phyloP scores from a whole-genome alignment of 2,113 vertebrate genomes.

The Xiphophorus hellerii region DNA sequence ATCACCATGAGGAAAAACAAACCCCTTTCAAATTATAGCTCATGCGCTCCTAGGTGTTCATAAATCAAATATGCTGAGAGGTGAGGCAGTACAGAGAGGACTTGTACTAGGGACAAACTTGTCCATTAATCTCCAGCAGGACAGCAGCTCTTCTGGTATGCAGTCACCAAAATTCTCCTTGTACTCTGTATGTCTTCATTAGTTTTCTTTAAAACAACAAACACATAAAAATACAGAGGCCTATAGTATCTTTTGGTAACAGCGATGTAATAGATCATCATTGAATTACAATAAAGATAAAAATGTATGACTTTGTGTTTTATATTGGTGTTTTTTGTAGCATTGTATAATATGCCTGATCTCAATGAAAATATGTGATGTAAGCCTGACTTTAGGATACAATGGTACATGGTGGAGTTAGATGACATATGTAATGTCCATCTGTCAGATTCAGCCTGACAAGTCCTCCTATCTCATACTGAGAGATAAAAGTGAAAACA shows the following conservation, averaged over 20 bases:
- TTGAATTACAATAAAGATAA: constrained; percentile 5
- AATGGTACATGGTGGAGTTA: neutral
- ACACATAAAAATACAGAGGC: constrained; percentile 29
- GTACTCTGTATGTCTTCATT: constrained; percentile 40
- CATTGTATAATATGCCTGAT: too few species aligned
- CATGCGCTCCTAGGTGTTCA: constrained; percentile 70
- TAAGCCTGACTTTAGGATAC: neutral
- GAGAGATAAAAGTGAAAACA: neutral
- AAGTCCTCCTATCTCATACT: neutral
- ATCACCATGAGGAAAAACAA: constrained; percentile 78
- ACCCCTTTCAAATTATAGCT: constrained; percentile 73
- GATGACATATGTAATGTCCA: neutral
- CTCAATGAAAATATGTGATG: neutral
- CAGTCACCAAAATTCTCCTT: constrained; percentile 48
- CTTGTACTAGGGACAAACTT: constrained; percentile 53
- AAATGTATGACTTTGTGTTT: neutral
- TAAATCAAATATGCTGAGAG: constrained; percentile 71
- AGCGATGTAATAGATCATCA: constrained; percentile 38
- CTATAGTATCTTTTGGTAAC: constrained; percentile 52
- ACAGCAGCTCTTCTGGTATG: constrained; percentile 63
- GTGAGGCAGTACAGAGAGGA: constrained; percentile 52
- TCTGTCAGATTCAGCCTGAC: neutral
- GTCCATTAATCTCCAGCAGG: constrained; percentile 73
- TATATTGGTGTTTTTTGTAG: neutral
- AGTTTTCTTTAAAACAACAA: constrained; percentile 40